These are phyloP conservation scores for Coleophora deauratella DNA, from an alignment of 2,888 invertebrate genomes.

Conservation along the genomic window DNA sequence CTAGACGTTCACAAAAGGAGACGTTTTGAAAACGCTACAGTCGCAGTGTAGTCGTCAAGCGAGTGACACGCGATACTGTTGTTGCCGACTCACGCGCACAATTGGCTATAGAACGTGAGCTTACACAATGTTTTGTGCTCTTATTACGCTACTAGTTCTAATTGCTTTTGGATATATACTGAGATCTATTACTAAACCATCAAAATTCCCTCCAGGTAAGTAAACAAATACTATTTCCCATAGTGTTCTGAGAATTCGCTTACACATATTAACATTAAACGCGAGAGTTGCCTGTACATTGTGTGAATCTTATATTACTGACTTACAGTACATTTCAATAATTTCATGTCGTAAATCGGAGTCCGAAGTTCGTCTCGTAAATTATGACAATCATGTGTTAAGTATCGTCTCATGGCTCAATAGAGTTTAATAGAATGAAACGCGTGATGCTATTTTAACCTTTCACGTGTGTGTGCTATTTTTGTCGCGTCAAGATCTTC, in stretches of 20 bases:
- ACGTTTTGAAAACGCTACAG: conserved; percentile 14
- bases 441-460: conserved; percentile 9
- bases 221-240: neutral
- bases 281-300: too few relatives aligned
- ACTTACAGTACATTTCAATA: too few relatives aligned
- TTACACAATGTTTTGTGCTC: conserved; percentile 19
- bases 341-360: too few relatives aligned
- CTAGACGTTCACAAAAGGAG: too few relatives aligned
- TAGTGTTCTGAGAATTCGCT: too few relatives aligned
- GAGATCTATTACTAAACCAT: neutral
- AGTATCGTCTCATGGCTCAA: neutral
- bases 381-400: too few relatives aligned
- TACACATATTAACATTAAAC: too few relatives aligned
- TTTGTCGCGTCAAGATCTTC: neutral
- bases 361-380: too few relatives aligned
- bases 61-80: conserved; percentile 17
- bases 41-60: conserved; percentile 24
- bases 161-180: conserved; percentile 18
- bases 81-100: conserved; percentile 14
- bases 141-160: conserved; percentile 19
- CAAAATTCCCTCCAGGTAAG: conserved; percentile 5
- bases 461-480: conserved; percentile 5
- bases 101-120: conserved; percentile 14
- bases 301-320: too few relatives aligned
- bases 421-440: neutral